phyloP scores from a whole-genome alignment of 2,888 invertebrate species.

The Meiosimyza decipiens region DNA sequence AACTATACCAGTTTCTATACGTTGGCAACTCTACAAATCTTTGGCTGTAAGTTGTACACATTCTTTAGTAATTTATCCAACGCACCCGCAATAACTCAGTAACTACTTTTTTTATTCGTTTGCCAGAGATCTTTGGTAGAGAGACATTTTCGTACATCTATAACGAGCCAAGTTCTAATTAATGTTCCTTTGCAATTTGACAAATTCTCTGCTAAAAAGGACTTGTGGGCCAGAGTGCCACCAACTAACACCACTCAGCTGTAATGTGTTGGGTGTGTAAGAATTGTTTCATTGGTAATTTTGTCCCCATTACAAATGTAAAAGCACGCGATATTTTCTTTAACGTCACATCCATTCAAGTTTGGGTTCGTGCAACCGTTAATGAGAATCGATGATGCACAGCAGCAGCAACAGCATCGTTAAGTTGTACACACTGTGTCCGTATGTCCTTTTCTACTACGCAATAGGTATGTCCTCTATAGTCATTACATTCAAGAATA shows the following conservation, averaged over 20 bases:
- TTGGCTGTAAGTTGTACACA: not conserved
- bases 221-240: constrained; percentile 38
- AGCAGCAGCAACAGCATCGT: constrained; percentile 20
- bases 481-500: constrained; percentile 20
- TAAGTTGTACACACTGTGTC: not conserved
- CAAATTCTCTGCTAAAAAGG: constrained; percentile 45
- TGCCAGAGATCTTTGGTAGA: not conserved
- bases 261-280: no score
- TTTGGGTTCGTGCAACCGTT: constrained; percentile 27
- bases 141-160: not conserved
- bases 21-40: not conserved
- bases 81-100: constrained; percentile 40
- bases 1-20: no score
- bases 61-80: constrained; percentile 24
- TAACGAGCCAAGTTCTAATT: constrained; percentile 33
- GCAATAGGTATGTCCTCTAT: not conserved
- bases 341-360: not conserved
- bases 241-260: no score
- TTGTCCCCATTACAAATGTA: constrained; percentile 26
- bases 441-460: not conserved
- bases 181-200: constrained; percentile 43
- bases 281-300: constrained; percentile 10
- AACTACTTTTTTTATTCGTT: constrained; percentile 27
- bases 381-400: constrained; percentile 43
- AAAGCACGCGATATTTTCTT: constrained; percentile 34